Conservation (phyloP, 1,140 invertebrate species). For the Heliconius hermathena region DNA sequence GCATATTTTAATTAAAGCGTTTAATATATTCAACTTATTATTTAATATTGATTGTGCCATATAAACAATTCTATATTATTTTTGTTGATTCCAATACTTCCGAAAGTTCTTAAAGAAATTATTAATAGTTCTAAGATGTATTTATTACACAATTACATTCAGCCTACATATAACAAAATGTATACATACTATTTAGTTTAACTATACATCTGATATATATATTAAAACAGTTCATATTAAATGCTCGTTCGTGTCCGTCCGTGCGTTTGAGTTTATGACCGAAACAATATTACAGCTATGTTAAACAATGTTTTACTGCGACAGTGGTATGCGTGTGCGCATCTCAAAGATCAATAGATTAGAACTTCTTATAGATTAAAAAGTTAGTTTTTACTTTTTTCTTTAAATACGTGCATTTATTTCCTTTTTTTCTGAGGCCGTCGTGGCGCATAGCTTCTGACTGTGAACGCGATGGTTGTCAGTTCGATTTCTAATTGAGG, state of each 20-base stretch:
- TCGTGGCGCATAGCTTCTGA: no score
- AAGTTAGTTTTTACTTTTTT: not conserved
- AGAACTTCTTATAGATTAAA: constrained; percentile 17
- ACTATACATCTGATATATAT: not conserved
- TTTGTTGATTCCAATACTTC: no score
- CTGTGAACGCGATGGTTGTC: no score
- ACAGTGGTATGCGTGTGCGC: constrained; percentile 49
- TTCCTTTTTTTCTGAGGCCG: no score
- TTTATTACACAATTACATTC: no score
- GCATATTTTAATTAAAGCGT: no score
- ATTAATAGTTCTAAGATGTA: no score
- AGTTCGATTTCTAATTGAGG: no score
- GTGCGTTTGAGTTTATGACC: constrained; percentile 55
- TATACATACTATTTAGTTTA: not conserved
- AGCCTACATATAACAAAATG: not conserved
- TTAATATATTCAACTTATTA: no score
- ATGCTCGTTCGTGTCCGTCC: constrained; percentile 47
- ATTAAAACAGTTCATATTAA: constrained; percentile 44
- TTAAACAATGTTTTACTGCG: constrained; percentile 66
- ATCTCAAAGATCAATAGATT: constrained; percentile 36
- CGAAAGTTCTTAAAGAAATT: no score
- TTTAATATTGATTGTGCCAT: no score
- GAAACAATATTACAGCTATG: constrained; percentile 62
- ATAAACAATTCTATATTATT: no score
- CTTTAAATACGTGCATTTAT: not conserved